Percentiles rank a stretch among this genome's conserved stretches.
Evolutionary conservation across 1,140 invertebrate species (phyloP).

Genomic region (Temnothorax longispinosus): DNA sequence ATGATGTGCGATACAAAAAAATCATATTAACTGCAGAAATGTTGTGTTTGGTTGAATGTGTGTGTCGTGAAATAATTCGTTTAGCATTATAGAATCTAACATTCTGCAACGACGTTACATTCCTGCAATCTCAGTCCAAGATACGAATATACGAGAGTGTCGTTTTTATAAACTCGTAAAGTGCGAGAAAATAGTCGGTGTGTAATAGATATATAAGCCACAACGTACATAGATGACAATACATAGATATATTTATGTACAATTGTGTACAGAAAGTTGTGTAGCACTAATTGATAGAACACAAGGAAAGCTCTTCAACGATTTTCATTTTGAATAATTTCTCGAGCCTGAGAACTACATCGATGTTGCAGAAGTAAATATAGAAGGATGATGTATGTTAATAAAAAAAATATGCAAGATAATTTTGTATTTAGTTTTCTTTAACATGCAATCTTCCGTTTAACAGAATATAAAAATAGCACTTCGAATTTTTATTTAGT

Average conservation of each 20-base stretch:
- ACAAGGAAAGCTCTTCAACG: conserved; percentile 25
- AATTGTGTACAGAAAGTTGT: conserved; percentile 62
- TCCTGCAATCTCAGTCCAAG: conserved; percentile 26
- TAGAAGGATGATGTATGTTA: conserved; percentile 43
- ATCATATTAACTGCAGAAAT: not conserved
- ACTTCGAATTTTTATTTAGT: not conserved
- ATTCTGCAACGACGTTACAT: conserved; percentile 41
- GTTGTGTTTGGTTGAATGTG: not conserved
- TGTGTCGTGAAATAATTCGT: not conserved
- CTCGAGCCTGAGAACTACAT: not conserved
- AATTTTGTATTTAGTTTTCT: not conserved
- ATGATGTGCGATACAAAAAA: conserved; percentile 3
- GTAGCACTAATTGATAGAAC: conserved; percentile 50
- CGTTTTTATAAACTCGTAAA: conserved; percentile 26
- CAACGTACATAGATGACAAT: conserved; percentile 20
- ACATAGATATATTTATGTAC: conserved; percentile 63
- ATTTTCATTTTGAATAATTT: conserved; percentile 46
- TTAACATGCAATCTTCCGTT: not conserved
- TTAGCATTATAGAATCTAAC: not conserved
- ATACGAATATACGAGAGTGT: not conserved
- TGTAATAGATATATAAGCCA: conserved; percentile 49
- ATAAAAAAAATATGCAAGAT: conserved; percentile 35
- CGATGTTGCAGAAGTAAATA: conserved; percentile 15
- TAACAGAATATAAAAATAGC: not conserved
- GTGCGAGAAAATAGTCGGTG: conserved; percentile 44